Conservation (phyloP, 1,140 invertebrate genomes). For the Patella vulgata region DNA sequence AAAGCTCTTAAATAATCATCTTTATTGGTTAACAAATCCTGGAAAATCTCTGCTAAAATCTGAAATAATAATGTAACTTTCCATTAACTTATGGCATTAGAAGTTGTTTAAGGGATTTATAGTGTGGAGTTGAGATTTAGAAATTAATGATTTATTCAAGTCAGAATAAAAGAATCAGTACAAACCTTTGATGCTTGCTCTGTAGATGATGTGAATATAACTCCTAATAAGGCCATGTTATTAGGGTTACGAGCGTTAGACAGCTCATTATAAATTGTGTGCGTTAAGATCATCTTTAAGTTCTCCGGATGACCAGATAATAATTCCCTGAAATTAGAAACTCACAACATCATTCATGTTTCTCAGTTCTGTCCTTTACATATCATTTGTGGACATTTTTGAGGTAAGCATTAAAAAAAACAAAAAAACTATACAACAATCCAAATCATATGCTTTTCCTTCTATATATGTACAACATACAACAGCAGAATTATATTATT, state of each 20-base stretch:
- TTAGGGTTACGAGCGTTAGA: conserved; percentile 89
- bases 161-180: too few species aligned
- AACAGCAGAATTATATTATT: too few species aligned
- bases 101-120: too few species aligned
- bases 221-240: conserved; percentile 88
- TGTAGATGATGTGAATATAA: conserved; percentile 81
- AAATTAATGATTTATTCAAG: too few species aligned
- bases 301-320: conserved; percentile 82
- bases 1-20: conserved; percentile 91
- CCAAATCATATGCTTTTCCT: too few species aligned
- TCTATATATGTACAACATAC: too few species aligned
- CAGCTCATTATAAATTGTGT: conserved; percentile 95
- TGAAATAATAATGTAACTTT: too few species aligned
- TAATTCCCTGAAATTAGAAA: conserved; percentile 79
- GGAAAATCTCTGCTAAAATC: conserved; percentile 72
- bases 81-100: too few species aligned
- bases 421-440: background rate
- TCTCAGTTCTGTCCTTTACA: background rate
- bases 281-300: conserved; percentile 85
- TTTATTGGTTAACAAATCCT: conserved; percentile 86
- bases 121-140: too few species aligned
- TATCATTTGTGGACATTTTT: background rate
- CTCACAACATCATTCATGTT: too few species aligned
- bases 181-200: conserved; percentile 66
- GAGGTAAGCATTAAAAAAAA: background rate